Base-by-base conservation (phyloP, 2,888 invertebrate genomes). In the Amphipyra berbera region DNA sequence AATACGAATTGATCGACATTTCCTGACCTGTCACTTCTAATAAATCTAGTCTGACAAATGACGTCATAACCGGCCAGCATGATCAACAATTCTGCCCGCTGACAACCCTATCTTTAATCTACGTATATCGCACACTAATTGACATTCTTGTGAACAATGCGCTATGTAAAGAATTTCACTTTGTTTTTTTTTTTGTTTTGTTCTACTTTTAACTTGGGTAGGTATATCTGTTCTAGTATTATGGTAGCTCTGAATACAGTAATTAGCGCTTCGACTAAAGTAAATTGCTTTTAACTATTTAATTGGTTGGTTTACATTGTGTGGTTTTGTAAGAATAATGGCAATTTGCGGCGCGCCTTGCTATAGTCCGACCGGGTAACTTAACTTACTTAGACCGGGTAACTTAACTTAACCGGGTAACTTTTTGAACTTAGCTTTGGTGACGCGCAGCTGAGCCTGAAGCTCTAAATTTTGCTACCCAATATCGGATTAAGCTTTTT, bases 201-300 rank as follows among this genome's bases (percentile, higher is more conserved):
- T 47, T 55, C 65, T 47, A 9, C 13, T 71, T 72, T 14, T 54
- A 59, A 33, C 30, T 13, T 9, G 13, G 15, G 44, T 12, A 15
- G 12, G 40, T 30, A 27, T 33, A 33, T 9, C 27, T 62, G 44
- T 35, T 57, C 37, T 38, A 14, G 15, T 21, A 27, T 38, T 49
- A 33, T 42, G 7, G n/a, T 6, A 33, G n/a, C 10, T 73, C 54
- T 73, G 42, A 58, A 73, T 55, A 52, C 57, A 58, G 56, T 68
- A 21, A 50, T 68, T 73, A 50, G 13, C 10, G 47, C 49, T 57
- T 15, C 27, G 37, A 54, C 30, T 42, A 15, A 56, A 67, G 21
- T 37, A 30, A 68, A 61, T 70, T 70, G 60, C 30, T 73, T 37
- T 35, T 50, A 57, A 67, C 37, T 37, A 46, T 73, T 67, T 61